Evolutionary conservation across 2,113 vertebrate genomes (phyloP).

Genomic region (Oncorhynchus mykiss): DNA sequence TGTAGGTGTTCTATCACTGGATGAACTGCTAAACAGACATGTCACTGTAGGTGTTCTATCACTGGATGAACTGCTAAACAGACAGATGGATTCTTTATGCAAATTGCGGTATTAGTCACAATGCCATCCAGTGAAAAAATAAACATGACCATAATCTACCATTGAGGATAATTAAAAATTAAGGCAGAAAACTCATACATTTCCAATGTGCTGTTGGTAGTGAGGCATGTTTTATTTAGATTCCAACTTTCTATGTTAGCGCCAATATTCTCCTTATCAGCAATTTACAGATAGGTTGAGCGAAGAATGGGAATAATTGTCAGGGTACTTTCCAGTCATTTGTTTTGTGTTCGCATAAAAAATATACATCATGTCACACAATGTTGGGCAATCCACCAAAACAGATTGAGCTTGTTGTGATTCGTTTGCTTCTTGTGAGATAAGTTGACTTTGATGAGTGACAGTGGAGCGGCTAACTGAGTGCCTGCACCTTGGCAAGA

Average conservation of each 20-base stretch:
- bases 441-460: background rate
- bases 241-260: background rate
- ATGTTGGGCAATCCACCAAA: no score
- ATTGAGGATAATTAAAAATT: conserved; percentile 28
- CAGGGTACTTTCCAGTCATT: background rate
- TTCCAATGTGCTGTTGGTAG: background rate
- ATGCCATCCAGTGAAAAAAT: conserved; percentile 22
- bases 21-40: no score
- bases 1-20: conserved; percentile 66
- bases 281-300: background rate
- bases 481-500: background rate
- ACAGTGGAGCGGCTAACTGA: background rate
- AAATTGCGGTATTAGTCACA: conserved; percentile 39
- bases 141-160: conserved; percentile 41
- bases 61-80: background rate
- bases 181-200: conserved; percentile 14
- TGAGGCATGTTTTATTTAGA: background rate
- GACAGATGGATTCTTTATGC: conserved; percentile 19
- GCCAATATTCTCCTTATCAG: background rate
- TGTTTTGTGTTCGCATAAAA: no score
- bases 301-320: background rate
- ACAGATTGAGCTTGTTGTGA: background rate
- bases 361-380: no score
- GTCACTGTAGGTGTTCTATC: conserved; percentile 66
- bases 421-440: background rate